phyloP scores from a whole-genome alignment of 2,113 vertebrate genomes.

The Brevimyrus niger region DNA sequence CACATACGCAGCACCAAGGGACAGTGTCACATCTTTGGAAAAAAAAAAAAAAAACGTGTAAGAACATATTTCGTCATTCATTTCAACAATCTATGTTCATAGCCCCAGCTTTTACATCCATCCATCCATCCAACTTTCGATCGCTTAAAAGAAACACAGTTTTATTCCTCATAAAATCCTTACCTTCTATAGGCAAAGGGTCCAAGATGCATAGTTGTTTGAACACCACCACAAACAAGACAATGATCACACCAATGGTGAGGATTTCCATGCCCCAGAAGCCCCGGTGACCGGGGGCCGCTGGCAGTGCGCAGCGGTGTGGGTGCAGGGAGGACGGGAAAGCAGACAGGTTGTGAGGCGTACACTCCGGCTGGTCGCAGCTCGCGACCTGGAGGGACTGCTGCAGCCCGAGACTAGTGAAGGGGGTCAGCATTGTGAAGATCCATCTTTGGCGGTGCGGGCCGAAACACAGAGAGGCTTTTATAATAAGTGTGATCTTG shows the following conservation, averaged over 20 bases:
- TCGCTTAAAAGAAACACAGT: background rate
- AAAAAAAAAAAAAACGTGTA: background rate
- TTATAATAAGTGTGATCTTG: constrained; percentile 4
- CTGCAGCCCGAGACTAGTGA: background rate
- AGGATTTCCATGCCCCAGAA: constrained; percentile 86
- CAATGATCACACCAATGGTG: constrained; percentile 73
- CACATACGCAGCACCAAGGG: background rate
- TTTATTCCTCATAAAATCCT: constrained; percentile 25
- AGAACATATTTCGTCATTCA: background rate
- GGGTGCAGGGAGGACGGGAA: background rate
- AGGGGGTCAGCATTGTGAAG: background rate
- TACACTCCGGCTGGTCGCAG: background rate
- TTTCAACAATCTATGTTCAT: background rate
- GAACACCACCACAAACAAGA: constrained; percentile 80
- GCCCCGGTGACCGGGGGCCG: constrained; percentile 42
- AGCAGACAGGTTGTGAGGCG: background rate
- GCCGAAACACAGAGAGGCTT: background rate
- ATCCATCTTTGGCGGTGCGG: background rate
- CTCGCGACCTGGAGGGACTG: background rate
- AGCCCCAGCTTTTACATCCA: background rate
- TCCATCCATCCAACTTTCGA: background rate
- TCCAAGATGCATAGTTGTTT: constrained; percentile 90
- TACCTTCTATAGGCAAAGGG: constrained; percentile 84
- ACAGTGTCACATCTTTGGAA: background rate
- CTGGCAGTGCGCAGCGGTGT: background rate